Conservation (phyloP, 2,888 invertebrate species). For the Cyclophora punctaria region DNA sequence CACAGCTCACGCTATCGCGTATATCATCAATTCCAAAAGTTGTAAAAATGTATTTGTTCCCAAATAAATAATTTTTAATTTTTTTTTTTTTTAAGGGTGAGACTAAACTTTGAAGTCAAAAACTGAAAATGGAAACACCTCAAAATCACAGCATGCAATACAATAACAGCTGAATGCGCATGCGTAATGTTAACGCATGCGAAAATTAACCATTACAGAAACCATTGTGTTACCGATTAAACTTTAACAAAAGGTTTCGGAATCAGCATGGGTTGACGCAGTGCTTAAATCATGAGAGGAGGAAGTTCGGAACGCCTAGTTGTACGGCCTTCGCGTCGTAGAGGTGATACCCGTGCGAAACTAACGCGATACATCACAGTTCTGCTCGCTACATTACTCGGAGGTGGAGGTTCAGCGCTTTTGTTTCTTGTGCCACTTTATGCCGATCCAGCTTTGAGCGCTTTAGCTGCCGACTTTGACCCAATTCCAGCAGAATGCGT, state of each 20-base stretch:
- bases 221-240: slow-evolving; percentile 13
- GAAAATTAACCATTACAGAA: slow-evolving; percentile 19
- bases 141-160: too few species aligned
- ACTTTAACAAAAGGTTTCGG: slow-evolving; percentile 26
- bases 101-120: too few species aligned
- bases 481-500: slow-evolving; percentile 83
- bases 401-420: slow-evolving; percentile 64
- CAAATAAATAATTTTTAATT: too few species aligned
- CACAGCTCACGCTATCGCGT: too few species aligned
- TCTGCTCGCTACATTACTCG: slow-evolving; percentile 55
- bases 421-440: slow-evolving; percentile 68
- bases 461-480: slow-evolving; percentile 83
- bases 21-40: too few species aligned
- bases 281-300: slow-evolving; percentile 59
- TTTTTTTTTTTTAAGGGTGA: too few species aligned
- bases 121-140: too few species aligned
- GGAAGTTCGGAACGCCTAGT: slow-evolving; percentile 67
- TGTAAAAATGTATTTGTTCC: too few species aligned
- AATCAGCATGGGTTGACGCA: slow-evolving; percentile 64
- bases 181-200: slow-evolving; percentile 34
- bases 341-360: slow-evolving; percentile 59
- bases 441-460: slow-evolving; percentile 72
- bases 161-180: slow-evolving; percentile 31
- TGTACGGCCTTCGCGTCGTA: slow-evolving; percentile 49
- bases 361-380: slow-evolving; percentile 64